A percentile compares a stretch with the other conserved stretches of the same genome.
phyloP scores from a whole-genome alignment of 2,888 invertebrate species.

The Zonitis immaculata region DNA sequence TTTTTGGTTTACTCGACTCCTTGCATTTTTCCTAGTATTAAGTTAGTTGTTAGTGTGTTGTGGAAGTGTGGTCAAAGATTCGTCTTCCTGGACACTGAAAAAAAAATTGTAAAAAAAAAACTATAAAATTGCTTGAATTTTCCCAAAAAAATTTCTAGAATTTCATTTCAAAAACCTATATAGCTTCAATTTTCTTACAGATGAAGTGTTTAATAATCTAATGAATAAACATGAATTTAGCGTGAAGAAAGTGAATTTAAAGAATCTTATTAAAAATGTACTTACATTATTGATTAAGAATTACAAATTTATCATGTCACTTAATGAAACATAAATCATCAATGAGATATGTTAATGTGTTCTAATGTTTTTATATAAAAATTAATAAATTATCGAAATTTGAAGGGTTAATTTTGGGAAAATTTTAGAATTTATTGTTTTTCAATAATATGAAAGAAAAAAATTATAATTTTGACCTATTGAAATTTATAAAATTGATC shows the following conservation, averaged over 20 bases:
- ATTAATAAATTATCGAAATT: too few species aligned
- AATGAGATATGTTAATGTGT: too few species aligned
- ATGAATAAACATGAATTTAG: neutral
- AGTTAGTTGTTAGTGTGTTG: constrained; percentile 40
- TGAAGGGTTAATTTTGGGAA: neutral
- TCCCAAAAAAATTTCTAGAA: neutral
- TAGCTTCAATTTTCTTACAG: too few species aligned
- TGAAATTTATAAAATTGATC: constrained; percentile 40
- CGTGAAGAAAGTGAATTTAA: neutral
- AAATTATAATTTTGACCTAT: constrained; percentile 31
- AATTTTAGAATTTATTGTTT: neutral
- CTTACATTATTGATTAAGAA: neutral
- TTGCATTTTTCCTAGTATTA: constrained; percentile 34
- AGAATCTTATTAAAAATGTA: neutral
- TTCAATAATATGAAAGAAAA: neutral
- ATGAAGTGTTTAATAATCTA: neutral
- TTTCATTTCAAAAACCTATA: neutral
- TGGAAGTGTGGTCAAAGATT: constrained; percentile 37
- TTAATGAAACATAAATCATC: neutral
- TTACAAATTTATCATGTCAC: neutral
- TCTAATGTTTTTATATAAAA: too few species aligned
- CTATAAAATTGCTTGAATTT: constrained; percentile 12
- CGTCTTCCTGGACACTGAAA: constrained; percentile 47
- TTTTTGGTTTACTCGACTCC: constrained; percentile 36
- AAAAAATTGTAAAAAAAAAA: constrained; percentile 39